phyloP scores from a whole-genome alignment of 2,113 vertebrate genomes.

The Calyptommatus sinebrachiatus region DNA sequence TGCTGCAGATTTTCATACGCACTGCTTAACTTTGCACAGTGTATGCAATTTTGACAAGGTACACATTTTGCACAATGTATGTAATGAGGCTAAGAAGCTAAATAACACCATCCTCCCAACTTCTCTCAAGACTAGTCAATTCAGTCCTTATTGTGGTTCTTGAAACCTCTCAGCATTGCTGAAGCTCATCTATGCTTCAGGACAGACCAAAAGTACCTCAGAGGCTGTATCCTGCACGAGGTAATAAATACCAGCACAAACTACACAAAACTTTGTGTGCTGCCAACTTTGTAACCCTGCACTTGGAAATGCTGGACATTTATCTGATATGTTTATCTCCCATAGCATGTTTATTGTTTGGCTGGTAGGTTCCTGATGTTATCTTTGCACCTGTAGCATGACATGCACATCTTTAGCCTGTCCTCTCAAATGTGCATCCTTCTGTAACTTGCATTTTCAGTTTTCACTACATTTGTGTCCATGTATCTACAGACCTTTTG shows the following conservation, averaged over 20 bases:
- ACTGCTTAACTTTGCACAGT: conserved; percentile 3
- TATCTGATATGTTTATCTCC: not conserved
- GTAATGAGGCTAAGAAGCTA: not conserved
- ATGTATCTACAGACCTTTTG: not conserved
- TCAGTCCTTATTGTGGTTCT: not conserved
- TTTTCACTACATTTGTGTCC: not conserved
- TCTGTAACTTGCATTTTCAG: not conserved
- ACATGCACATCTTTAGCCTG: not conserved
- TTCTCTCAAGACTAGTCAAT: not conserved
- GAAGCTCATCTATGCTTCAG: not conserved
- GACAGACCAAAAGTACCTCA: not conserved
- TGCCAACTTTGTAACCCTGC: not conserved
- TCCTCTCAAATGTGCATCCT: not conserved
- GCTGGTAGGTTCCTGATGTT: not conserved
- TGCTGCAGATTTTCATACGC: not conserved
- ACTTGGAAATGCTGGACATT: not conserved
- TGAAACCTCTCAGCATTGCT: not conserved
- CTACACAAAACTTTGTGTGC: too few relatives aligned
- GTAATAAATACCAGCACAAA: not conserved
- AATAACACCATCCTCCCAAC: not conserved
- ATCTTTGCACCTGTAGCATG: not conserved
- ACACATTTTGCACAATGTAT: not conserved
- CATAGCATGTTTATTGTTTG: not conserved
- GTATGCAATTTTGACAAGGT: not conserved
- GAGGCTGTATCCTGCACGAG: not conserved